Conservation (phyloP, 2,797 vertebrate species). For the Molossus molossus region DNA sequence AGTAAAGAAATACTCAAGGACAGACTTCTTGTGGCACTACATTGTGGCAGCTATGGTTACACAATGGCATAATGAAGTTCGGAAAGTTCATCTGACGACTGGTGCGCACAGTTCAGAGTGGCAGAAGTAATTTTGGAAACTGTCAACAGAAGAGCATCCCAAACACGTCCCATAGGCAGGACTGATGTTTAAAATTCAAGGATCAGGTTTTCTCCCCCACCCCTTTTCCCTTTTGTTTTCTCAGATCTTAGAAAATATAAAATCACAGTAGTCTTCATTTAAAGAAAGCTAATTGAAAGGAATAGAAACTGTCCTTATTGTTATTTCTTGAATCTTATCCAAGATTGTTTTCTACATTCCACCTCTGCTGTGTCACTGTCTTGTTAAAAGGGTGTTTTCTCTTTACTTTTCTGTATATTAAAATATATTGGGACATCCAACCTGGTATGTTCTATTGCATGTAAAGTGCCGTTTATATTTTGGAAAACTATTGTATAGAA, state of each 20-base stretch:
- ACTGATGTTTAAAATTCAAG: conserved; percentile 83
- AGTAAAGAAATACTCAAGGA: conserved; percentile 96
- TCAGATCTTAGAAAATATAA: conserved; percentile 79
- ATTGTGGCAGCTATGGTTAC: conserved; percentile 99
- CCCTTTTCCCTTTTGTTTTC: conserved; percentile 78
- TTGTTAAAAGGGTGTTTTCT: conserved; percentile 77
- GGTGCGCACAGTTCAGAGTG: conserved; percentile 80
- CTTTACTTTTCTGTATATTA: conserved; percentile 80
- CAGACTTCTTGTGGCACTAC: conserved; percentile 97
- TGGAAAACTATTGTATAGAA: conserved; percentile 84
- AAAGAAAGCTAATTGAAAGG: conserved; percentile 69
- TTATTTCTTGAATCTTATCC: conserved; percentile 75
- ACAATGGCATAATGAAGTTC: conserved; percentile 95
- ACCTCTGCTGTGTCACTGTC: conserved; percentile 60
- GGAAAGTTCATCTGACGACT: conserved; percentile 80
- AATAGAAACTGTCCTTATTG: conserved; percentile 74
- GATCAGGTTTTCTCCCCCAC: conserved; percentile 76
- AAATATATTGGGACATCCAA: conserved; percentile 73
- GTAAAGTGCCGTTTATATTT: conserved; percentile 89
- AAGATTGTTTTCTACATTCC: conserved; percentile 80
- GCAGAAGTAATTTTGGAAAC: conserved; percentile 86
- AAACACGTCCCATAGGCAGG: conserved; percentile 72
- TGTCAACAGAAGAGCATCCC: conserved; percentile 80
- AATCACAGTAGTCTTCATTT: conserved; percentile 79
- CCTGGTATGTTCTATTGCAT: conserved; percentile 86